Percentiles rank a stretch among this genome's conserved stretches.
Conservation (phyloP, 2,113 vertebrate genomes). For the Megatriorchis doriae region DNA sequence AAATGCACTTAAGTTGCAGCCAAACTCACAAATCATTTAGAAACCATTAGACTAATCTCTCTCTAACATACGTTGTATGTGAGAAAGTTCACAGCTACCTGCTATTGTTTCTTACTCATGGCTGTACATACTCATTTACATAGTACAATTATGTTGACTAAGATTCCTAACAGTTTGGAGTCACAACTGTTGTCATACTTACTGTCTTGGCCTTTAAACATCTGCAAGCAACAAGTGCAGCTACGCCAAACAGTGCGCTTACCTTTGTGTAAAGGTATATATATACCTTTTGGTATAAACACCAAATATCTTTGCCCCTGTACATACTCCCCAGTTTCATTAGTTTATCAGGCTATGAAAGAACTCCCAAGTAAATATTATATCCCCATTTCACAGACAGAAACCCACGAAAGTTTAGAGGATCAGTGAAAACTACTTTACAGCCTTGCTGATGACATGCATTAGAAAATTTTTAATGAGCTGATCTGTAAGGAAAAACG, state of each 20-base stretch:
- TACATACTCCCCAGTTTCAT: not conserved
- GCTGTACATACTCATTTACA: not conserved
- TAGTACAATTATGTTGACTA: not conserved
- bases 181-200: not conserved
- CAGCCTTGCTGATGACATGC: not conserved
- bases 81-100: not conserved
- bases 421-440: not conserved
- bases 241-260: not conserved
- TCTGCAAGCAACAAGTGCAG: not conserved
- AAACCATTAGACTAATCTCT: not conserved
- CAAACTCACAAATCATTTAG: not conserved
- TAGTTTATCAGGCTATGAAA: not conserved
- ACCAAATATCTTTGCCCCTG: not conserved
- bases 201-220: not conserved
- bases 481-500: conserved; percentile 32
- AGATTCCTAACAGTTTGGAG: not conserved
- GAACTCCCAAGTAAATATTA: not conserved
- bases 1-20: not conserved
- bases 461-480: conserved; percentile 21
- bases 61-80: accelerated
- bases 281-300: too few species aligned
- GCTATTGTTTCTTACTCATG: not conserved
- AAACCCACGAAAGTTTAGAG: not conserved
- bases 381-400: not conserved
- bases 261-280: too few species aligned